Evolutionary conservation across 2,888 invertebrate genomes (phyloP).

Genomic region (Nomada fabriciana): DNA sequence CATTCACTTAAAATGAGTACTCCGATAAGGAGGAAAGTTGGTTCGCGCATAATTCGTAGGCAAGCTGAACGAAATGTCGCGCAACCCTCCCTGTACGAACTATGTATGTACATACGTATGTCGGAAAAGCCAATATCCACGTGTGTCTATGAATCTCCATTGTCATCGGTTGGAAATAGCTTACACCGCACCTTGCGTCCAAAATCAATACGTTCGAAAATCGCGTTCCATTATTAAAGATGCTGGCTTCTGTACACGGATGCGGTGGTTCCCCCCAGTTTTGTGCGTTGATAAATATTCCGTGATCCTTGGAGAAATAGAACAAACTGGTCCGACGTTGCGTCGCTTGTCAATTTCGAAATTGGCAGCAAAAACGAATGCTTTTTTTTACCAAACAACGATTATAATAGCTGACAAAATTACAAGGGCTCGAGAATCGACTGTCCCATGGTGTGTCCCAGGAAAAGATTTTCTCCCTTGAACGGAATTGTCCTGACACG

Average conservation of each 20-base stretch:
- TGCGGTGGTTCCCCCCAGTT: constrained; percentile 43
- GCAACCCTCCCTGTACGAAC: too few species aligned
- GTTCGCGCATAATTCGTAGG: background rate
- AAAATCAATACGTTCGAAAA: constrained; percentile 70
- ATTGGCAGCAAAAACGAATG: constrained; percentile 33
- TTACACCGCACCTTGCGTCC: constrained; percentile 58
- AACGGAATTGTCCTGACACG: background rate
- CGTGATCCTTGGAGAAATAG: constrained; percentile 58
- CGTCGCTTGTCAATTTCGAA: constrained; percentile 48
- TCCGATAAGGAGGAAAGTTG: background rate
- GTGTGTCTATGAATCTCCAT: constrained; percentile 73
- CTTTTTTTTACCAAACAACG: constrained; percentile 58
- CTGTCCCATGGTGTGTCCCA: background rate
- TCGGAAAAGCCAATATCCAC: constrained; percentile 23
- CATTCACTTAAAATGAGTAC: too few species aligned
- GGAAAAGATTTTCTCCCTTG: background rate
- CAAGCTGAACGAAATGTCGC: too few species aligned
- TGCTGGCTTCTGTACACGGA: constrained; percentile 39
- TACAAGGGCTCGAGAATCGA: constrained; percentile 28
- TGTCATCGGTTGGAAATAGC: constrained; percentile 58
- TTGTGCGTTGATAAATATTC: constrained; percentile 68
- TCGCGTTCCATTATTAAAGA: constrained; percentile 69
- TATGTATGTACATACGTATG: background rate
- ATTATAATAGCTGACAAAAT: constrained; percentile 49
- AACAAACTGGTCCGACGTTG: constrained; percentile 60